Percentiles rank a stretch among this genome's conserved stretches.
phyloP scores from a whole-genome alignment of 2,113 vertebrate species.

The Corydoras maculifer region DNA sequence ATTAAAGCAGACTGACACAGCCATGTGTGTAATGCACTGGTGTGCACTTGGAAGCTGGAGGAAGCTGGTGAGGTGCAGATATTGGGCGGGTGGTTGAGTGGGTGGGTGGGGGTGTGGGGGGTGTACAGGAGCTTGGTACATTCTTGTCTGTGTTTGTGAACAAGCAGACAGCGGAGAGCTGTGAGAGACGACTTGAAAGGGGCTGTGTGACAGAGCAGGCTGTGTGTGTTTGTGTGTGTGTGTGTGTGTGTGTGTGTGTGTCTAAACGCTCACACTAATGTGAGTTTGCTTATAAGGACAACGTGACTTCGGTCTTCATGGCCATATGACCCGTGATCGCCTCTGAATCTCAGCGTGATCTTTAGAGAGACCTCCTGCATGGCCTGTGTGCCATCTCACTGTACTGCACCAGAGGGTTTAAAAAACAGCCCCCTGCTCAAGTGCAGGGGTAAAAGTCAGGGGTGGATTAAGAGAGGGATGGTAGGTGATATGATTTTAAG shows the following conservation, averaged over 20 bases:
- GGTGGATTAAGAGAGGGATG: no score
- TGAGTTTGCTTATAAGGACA: conserved; percentile 19
- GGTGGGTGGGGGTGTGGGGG: background rate
- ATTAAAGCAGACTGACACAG: conserved; percentile 1
- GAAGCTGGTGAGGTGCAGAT: conserved; percentile 8
- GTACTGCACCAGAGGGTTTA: conserved; percentile 48
- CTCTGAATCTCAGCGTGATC: background rate
- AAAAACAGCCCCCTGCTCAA: conserved; percentile 38
- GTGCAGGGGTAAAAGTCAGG: no score
- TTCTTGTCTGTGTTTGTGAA: conserved; percentile 51
- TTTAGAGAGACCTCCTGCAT: conserved; percentile 31
- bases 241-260: conserved; percentile 1
- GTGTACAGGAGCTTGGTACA: conserved; percentile 21
- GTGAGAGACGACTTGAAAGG: conserved; percentile 18
- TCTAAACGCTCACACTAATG: background rate
- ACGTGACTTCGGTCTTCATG: background rate
- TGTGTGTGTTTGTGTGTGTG: background rate
- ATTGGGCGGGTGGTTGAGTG: background rate
- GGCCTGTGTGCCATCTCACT: conserved; percentile 15
- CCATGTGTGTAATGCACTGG: conserved; percentile 38
- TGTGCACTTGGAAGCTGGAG: conserved; percentile 11
- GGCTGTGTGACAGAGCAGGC: conserved; percentile 19
- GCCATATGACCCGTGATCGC: background rate
- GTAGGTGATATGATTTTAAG: no score
- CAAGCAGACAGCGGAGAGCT: conserved; percentile 22